Percentiles rank a stretch among this genome's conserved stretches.
These are phyloP conservation scores for Sphaerophoria rueppellii DNA, from an alignment of 2,888 invertebrate species.

Conservation along the genomic window DNA sequence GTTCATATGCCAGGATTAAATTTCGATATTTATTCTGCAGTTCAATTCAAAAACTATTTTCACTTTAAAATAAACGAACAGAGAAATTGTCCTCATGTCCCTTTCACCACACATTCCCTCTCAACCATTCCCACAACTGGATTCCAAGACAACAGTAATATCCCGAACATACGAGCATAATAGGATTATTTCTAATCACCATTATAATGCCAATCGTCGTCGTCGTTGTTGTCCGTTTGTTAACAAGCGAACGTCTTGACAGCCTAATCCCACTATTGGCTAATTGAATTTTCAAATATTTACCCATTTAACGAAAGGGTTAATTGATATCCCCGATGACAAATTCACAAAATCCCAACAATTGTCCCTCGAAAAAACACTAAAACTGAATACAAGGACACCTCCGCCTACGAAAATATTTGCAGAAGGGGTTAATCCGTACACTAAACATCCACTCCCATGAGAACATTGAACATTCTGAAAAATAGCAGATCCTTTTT, in stretches of 20 bases:
- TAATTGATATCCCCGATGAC: slow-evolving; percentile 66
- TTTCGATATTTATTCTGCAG: no score
- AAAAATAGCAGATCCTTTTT: not conserved
- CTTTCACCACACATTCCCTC: not conserved
- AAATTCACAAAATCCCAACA: not conserved
- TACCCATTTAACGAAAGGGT: slow-evolving; percentile 74
- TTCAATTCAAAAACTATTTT: no score
- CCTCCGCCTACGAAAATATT: slow-evolving; percentile 61
- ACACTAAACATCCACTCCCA: slow-evolving; percentile 68
- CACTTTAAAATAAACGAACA: not conserved
- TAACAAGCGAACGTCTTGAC: slow-evolving; percentile 31
- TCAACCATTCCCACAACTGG: no score
- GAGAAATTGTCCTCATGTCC: not conserved
- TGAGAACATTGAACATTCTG: not conserved
- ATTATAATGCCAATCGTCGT: slow-evolving; percentile 60
- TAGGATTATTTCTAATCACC: slow-evolving; percentile 72
- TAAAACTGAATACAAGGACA: slow-evolving; percentile 30
- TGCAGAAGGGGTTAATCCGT: slow-evolving; percentile 71
- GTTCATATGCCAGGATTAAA: no score
- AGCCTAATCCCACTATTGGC: slow-evolving; percentile 79
- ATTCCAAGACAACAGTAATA: slow-evolving; percentile 1
- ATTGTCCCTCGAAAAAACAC: slow-evolving; percentile 34
- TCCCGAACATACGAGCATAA: slow-evolving; percentile 38
- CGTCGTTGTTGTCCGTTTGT: not conserved
- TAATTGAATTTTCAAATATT: slow-evolving; percentile 82